Evolutionary conservation across 2,113 vertebrate species (phyloP), one percentile per base, ranked within the genome.

Genomic region (Notarius quadriscutis): DNA sequence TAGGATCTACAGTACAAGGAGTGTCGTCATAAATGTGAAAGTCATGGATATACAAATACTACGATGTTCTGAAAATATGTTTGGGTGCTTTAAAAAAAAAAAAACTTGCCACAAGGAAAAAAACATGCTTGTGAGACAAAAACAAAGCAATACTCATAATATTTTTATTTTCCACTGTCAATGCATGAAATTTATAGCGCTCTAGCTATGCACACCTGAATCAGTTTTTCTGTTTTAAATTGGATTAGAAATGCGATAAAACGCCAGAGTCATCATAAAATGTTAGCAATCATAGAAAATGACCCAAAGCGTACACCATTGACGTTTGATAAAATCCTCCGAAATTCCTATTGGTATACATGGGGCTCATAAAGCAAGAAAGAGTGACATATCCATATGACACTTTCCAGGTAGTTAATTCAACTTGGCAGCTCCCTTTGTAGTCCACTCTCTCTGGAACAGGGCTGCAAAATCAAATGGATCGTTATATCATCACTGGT

Each of bases 351-450:
- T 60, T 48, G 30, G 20, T 81, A 81, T 81, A 81, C 22, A 48
- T 10, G 14, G 34, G 30, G 58, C 48, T 81, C 79, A 81, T 81
- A 62, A 81, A 81, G 57, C 20, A 62, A 58, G 20, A 77, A 63
- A 30, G 5, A 20, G n/a, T 53, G 82, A 22, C 27, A 41, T 55
- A 53, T 41, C 51, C 51, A 25, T 57, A 84, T 72, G 65, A 84
- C 67, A 84, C n/a, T 72, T 72, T 72, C 51, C 51, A 62, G 79
- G 57, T 81, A 81, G 57, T 81, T 81, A 81, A 81, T 81, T 80
- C 10, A 22, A 41, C 55, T 62, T 62, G 79, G 30, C 58, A 81
- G 57, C 58, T 81, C 30, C 58, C 10, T 62, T 62, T 48, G 79
- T 62, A 81, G 62, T 81, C 30, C 34, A 81, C 58, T 81, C 30